These are phyloP conservation scores for Craterocephalus amniculus DNA, from an alignment of 2,797 vertebrate species.

Conservation along the genomic window DNA sequence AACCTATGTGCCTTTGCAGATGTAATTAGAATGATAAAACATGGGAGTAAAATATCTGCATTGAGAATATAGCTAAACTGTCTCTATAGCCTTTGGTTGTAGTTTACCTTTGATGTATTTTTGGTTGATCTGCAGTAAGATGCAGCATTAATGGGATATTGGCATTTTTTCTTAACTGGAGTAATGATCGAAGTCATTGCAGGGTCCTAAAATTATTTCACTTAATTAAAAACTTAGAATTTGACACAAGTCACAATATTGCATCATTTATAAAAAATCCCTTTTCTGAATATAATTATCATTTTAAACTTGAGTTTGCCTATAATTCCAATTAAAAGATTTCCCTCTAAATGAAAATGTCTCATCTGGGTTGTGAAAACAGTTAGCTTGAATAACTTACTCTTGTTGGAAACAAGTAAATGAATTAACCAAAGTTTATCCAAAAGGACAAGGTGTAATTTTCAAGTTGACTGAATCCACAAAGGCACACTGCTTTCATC, in stretches of 20 bases:
- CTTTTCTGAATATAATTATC: neutral
- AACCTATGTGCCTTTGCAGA: too few species aligned
- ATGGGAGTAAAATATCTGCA: neutral
- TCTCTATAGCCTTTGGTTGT: neutral
- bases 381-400: neutral
- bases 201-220: neutral
- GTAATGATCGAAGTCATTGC: neutral
- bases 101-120: neutral
- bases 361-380: neutral
- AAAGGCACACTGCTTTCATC: neutral
- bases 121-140: neutral
- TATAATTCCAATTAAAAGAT: neutral
- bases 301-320: neutral
- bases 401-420: neutral
- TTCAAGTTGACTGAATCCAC: neutral
- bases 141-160: constrained; percentile 27
- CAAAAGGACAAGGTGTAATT: neutral
- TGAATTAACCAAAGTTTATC: neutral
- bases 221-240: constrained; percentile 7
- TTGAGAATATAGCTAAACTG: neutral
- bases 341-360: neutral
- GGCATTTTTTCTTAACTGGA: constrained; percentile 27
- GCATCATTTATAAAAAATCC: neutral
- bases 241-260: neutral
- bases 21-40: neutral